Conservation (phyloP, 2,888 invertebrate species). For the Temnothorax rugatulus region DNA sequence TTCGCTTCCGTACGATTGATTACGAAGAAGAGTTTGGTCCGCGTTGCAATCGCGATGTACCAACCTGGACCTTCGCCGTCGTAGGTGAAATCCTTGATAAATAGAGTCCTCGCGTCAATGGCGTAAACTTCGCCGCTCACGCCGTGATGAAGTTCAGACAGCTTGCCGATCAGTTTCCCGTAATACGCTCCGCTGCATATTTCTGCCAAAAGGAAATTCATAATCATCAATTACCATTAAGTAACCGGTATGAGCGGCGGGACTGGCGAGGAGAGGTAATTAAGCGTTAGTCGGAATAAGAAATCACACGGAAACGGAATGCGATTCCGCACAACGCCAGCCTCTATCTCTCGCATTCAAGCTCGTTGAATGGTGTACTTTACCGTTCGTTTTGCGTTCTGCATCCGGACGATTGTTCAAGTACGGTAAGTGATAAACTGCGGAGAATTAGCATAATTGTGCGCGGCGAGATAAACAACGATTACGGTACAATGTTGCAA, state of each 20-base stretch:
- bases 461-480: constrained; percentile 16
- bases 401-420: background rate
- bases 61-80: constrained; percentile 97
- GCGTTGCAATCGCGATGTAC: background rate
- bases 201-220: constrained; percentile 75
- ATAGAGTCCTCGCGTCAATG: constrained; percentile 95
- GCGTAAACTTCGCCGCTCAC: constrained; percentile 95
- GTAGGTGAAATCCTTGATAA: constrained; percentile 95
- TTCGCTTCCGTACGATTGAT: constrained; percentile 5
- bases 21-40: background rate
- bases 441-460: constrained; percentile 20
- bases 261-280: background rate
- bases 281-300: background rate
- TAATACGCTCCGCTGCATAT: constrained; percentile 88
- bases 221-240: constrained; percentile 24
- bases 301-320: constrained; percentile 20
- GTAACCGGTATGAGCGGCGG: background rate
- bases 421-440: constrained; percentile 17
- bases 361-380: background rate
- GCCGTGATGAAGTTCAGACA: constrained; percentile 93
- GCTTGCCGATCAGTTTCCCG: constrained; percentile 92
- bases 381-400: background rate
- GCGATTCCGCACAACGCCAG: background rate
- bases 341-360: background rate
- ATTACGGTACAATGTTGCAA: background rate